Evolutionary conservation across 2,888 invertebrate species (phyloP), one percentile per base, ranked within the genome.

Genomic region (Tetragnatha montana): DNA sequence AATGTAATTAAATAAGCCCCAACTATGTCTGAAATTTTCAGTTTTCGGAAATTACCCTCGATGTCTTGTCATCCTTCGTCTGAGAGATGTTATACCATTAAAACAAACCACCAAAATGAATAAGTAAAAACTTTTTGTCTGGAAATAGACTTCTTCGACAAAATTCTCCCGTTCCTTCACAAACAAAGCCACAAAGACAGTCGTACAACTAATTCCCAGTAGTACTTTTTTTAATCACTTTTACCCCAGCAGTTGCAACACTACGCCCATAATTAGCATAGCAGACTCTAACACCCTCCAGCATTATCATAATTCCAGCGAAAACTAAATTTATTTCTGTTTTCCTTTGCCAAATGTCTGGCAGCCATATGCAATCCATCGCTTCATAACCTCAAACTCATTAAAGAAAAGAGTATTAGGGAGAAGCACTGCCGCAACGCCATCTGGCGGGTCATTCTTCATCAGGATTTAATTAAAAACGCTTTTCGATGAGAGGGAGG

Each of bases 361-460:
- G 14, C 82, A 60, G 74, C 19, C 60, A 74, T 60, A 74, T 60
- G 73, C 74, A 73, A 74, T 74, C 73, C 60, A 70, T 19, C 74
- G 49, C 22, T 21, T 19, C 70, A 78, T 73, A 87, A 87, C 81
- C 81, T 82, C 81, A 76, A 88, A 88, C 87, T 82, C 76, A 88
- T 82, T 88, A 82, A 88, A 78, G 81, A 82, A 81, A 76, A 71
- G 78, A 81, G 87, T 88, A 88, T 88, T 88, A 82, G 75, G 87
- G 21, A 81, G 51, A 87, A 82, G 76, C 51, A 47, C 22, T 70
- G 47, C 49, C 68, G 21, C 81, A 87, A 76, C 81, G 87, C 87
- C 87, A 88, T 88, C 87, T 88, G 87, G 70, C 51, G 87, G 70
- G 78, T 74, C 82, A 88, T 88, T 88, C 81, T 88, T 86, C 76